Evolutionary conservation across 2,113 vertebrate genomes (phyloP), one percentile per base, ranked within the genome.

Genomic region (Dromas ardeola): DNA sequence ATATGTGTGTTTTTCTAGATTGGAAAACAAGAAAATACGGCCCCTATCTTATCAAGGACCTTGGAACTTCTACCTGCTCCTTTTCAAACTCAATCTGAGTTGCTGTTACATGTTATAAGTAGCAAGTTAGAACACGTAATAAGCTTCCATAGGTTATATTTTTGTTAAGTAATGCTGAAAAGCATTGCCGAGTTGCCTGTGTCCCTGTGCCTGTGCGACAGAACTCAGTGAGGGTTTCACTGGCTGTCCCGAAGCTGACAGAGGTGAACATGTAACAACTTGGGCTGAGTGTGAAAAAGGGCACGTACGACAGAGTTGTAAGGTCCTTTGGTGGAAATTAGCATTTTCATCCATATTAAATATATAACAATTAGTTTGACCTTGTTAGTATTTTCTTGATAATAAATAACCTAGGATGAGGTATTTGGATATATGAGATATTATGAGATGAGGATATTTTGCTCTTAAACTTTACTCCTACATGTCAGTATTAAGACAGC

Each of bases 91-190:
- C 38, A 6, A 30, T 65, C 49, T 61, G 55, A 91, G 40, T 53
- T 83, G 34, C 43, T 84, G 32, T 45, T 83, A 32, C 43, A 45
- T 20, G 12, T 74, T 73, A 1, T 19, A 82, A 86, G 23, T 11
- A 73, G 6, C 25, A 49, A 77, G 53, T 73, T 22, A 58, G 71
- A 88, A 77, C 42, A 66, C 0, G 10, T 25, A 49, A 52, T 52
- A 20, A 61, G 42, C 30, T 92, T 80, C 11, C 25, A 36, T 55
- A 56, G 26, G 58, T 53, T 58, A 43, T 2, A 21, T 52, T 72
- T 91, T 88, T 85, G n/a, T 79, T 81, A 53, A 91, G 32, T 32
- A 86, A 83, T 52, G 20, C n/a, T 65, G 55, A 52, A 86, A 93
- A 76, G 43, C 47, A 43, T 38, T 67, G 5, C 26, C 0, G 16